These are phyloP conservation scores for Pongo pygmaeus DNA, from an alignment of 2,113 vertebrate genomes.

Conservation along the genomic window DNA sequence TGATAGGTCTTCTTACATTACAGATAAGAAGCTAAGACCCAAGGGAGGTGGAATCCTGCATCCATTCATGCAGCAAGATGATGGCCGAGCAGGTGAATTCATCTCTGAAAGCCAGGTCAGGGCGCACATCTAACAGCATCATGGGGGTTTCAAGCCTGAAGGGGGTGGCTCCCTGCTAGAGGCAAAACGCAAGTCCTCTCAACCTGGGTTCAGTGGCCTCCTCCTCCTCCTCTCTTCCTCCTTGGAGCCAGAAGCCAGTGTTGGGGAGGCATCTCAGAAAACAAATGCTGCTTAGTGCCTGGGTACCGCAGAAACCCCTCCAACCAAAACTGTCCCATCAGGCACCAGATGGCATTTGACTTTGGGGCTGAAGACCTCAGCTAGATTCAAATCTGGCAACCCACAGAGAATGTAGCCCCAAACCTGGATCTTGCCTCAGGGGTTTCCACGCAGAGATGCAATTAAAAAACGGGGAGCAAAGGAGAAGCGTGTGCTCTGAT, in stretches of 20 bases:
- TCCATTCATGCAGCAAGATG: neutral
- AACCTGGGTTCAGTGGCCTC: neutral
- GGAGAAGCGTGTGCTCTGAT: neutral
- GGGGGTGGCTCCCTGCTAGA: neutral
- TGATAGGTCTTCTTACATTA: neutral
- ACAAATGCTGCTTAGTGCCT: neutral
- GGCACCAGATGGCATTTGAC: constrained; percentile 53
- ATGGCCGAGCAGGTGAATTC: fast-evolving
- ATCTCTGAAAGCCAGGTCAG: neutral
- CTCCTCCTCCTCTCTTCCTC: neutral
- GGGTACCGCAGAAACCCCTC: neutral
- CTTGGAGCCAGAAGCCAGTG: neutral
- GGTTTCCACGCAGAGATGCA: constrained; percentile 38
- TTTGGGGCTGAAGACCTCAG: neutral
- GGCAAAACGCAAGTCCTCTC: neutral
- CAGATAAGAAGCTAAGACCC: neutral
- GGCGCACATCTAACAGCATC: neutral
- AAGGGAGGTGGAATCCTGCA: neutral
- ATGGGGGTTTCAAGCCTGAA: neutral
- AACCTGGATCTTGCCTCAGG: constrained; percentile 13
- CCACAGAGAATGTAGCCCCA: neutral
- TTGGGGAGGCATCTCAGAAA: neutral
- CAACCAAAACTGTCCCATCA: neutral
- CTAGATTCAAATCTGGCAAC: neutral
- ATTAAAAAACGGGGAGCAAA: neutral